These are phyloP conservation scores for Drosophila engyochracea DNA, from an alignment of 2,888 invertebrate genomes.

Conservation along the genomic window DNA sequence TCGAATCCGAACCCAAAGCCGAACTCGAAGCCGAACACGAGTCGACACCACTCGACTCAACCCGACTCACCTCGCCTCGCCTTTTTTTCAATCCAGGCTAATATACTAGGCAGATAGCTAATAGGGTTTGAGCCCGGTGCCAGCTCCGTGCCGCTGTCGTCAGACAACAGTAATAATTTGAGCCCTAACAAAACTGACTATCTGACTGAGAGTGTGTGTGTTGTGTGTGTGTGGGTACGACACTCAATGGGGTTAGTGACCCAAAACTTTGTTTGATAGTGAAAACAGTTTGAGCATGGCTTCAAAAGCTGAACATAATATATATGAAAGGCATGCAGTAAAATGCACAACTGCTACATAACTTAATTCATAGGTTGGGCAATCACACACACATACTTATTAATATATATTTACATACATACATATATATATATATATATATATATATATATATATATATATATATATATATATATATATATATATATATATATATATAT, in stretches of 20 bases:
- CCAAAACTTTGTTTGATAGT: constrained; percentile 58
- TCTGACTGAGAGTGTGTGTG: constrained; percentile 22
- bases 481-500: neutral
- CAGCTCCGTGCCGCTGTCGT: constrained; percentile 42
- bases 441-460: neutral
- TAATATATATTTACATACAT: neutral
- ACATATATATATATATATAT: neutral
- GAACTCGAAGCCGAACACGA: constrained; percentile 38
- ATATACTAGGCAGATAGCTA: constrained; percentile 30
- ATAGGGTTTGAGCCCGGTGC: constrained; percentile 26
- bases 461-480: neutral
- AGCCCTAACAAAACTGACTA: constrained; percentile 37
- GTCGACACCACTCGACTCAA: neutral
- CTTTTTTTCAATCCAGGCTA: constrained; percentile 37
- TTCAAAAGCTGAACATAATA: constrained; percentile 20
- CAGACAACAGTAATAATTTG: constrained; percentile 52
- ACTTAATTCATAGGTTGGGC: neutral
- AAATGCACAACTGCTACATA: neutral
- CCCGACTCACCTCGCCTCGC: constrained; percentile 16
- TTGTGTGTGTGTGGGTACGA: constrained; percentile 35
- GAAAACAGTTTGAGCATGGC: constrained; percentile 57
- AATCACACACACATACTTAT: neutral
- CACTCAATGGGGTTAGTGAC: constrained; percentile 67
- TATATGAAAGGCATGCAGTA: constrained; percentile 5
- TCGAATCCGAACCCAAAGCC: constrained; percentile 24